These are phyloP conservation scores for Arvicanthis niloticus DNA, from an alignment of 2,113 vertebrate genomes.

Conservation along the genomic window DNA sequence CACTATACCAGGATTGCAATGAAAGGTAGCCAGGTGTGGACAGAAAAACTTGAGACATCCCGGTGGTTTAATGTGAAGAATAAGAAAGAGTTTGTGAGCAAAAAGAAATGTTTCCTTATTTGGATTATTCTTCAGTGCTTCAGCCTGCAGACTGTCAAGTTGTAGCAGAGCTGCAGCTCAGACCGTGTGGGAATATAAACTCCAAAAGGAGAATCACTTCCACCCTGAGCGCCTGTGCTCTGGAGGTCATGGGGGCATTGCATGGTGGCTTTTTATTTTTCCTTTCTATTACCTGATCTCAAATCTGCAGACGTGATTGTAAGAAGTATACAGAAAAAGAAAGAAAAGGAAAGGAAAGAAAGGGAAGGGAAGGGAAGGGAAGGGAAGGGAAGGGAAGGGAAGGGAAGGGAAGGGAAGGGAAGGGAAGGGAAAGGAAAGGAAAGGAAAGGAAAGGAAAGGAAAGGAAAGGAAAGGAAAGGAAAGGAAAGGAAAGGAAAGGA, in stretches of 20 bases:
- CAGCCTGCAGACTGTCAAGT: not conserved
- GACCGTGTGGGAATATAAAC: not conserved
- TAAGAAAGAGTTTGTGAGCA: not conserved
- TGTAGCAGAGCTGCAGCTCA: not conserved
- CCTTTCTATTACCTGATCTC: not conserved
- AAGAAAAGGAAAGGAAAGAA: not conserved
- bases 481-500: not conserved
- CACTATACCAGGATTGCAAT: not conserved
- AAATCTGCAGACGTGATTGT: not conserved
- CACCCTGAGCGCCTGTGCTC: not conserved
- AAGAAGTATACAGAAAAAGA: not conserved
- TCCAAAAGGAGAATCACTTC: not conserved
- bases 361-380: too few species aligned
- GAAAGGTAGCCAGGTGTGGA: not conserved
- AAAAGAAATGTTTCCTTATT: not conserved
- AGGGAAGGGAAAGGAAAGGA: too few species aligned
- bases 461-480: too few species aligned
- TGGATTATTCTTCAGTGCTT: not conserved
- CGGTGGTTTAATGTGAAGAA: not conserved
- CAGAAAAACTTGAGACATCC: not conserved
- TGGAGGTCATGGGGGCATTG: too few species aligned
- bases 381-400: too few species aligned
- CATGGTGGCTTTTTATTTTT: not conserved
- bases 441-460: too few species aligned
- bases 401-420: too few species aligned